Conservation (phyloP, 2,888 invertebrate genomes). For the Eilema griseolum region DNA sequence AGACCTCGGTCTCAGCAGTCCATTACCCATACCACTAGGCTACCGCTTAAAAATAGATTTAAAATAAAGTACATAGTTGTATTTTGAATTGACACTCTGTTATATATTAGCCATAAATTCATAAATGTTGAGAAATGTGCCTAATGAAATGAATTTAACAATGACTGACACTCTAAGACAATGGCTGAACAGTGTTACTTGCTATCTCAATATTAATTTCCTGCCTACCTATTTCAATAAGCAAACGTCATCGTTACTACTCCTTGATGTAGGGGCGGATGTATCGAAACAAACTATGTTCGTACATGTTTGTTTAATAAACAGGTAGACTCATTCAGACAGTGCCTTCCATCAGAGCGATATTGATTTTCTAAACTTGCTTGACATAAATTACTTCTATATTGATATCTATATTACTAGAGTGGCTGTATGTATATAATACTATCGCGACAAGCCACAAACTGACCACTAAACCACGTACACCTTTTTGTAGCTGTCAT, state of each 20-base stretch:
- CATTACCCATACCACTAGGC: too few relatives aligned
- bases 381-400: constrained; percentile 4
- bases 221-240: constrained; percentile 67
- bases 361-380: constrained; percentile 3
- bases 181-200: constrained; percentile 55
- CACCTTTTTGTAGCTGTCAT: too few relatives aligned
- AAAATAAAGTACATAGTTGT: not conserved
- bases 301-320: constrained; percentile 12
- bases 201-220: constrained; percentile 76
- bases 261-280: constrained; percentile 56
- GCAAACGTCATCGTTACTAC: constrained; percentile 57
- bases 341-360: not conserved
- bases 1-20: too few relatives aligned
- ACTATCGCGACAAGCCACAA: too few relatives aligned
- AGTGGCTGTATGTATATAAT: not conserved
- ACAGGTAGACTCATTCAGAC: not conserved
- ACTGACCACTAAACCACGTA: too few relatives aligned
- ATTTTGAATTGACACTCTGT: not conserved
- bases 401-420: not conserved
- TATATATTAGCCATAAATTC: not conserved
- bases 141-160: constrained; percentile 19
- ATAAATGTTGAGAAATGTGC: not conserved
- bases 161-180: constrained; percentile 47
- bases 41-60: too few relatives aligned
- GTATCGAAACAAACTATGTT: constrained; percentile 45